phyloP scores from a whole-genome alignment of 2,797 vertebrate genomes.

The Ctenopoma kingsleyae region DNA sequence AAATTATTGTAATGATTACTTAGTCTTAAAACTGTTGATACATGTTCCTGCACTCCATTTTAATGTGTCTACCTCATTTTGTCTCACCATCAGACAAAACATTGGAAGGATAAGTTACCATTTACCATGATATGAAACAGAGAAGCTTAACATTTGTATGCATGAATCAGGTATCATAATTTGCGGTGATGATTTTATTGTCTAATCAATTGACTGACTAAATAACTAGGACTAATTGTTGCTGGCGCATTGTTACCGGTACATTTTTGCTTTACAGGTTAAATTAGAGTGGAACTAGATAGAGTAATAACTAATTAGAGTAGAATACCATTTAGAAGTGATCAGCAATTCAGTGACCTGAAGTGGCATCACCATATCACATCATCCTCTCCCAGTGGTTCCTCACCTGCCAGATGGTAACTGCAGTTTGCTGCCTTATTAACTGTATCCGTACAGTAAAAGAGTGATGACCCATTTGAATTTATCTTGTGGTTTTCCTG shows the following conservation, averaged over 20 bases:
- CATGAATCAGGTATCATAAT: background rate
- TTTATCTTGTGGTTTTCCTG: constrained; percentile 20
- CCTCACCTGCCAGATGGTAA: constrained; percentile 15
- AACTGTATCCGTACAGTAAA: constrained; percentile 8
- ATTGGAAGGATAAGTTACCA: background rate
- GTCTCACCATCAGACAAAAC: background rate
- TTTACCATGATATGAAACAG: background rate
- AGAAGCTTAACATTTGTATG: background rate
- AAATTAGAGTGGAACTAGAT: constrained; percentile 45
- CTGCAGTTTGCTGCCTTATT: constrained; percentile 6
- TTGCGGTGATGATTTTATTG: background rate
- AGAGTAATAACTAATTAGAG: no score
- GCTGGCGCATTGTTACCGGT: constrained; percentile 7
- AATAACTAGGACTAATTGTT: background rate
- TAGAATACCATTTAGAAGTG: constrained; percentile 60
- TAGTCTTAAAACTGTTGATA: background rate
- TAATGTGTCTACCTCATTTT: background rate
- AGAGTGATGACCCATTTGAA: constrained; percentile 57
- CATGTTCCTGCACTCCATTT: background rate
- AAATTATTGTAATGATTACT: background rate
- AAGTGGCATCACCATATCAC: constrained; percentile 16
- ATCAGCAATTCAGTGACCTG: constrained; percentile 23
- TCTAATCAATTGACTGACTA: background rate
- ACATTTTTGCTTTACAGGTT: constrained; percentile 35
- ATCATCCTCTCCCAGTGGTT: constrained; percentile 23